Evolutionary conservation across 2,888 invertebrate genomes (phyloP), one percentile per base, ranked within the genome.

Genomic region (Selenia dentaria): DNA sequence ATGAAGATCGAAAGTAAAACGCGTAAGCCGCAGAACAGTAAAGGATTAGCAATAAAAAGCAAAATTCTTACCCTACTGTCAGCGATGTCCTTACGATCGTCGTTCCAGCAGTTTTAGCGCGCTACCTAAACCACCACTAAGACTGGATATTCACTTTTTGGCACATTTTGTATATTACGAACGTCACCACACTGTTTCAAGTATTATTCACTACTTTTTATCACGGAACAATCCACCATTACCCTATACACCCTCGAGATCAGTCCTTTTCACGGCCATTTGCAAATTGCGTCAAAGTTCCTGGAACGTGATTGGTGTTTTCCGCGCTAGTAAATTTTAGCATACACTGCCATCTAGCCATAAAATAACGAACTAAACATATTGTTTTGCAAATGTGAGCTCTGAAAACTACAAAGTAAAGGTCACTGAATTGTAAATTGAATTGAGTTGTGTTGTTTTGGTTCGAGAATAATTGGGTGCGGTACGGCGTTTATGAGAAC

Each of bases 281-380:
- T 91, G 91, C 91, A 91, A 91, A 91, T 91, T 91, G 90, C 90
- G 89, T 89, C 90, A 90, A 91, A 91, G 79, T 82, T 79, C 74
- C 79, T 79, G 69, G 61, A 74, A 73, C 71, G 70, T 80, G 83
- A 91, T 91, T 91, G 91, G 91, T 75, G 62, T 67, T 67, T 72
- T 74, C 72, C 79, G 79, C 82, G 85, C 84, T 80, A 76, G 74
- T 79, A 70, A 73, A 74, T 81, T 72, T 63, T 62, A 54, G 53
- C 46, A 53, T 33, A 50, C 47, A 60, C 60, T 72, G 83, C 74
- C 70, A 74, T 74, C 89, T 89, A 56, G 64, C 65, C 70, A 42
- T 13, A 18, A 9, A 45, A 46, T 56, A 37, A 18, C 1, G 42
- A 64, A 83, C 74, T 65, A 79, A 64, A 70, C 58, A 41, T 29